Evolutionary conservation across 2,797 vertebrate genomes (phyloP).

Genomic region (Euthynnus affinis): DNA sequence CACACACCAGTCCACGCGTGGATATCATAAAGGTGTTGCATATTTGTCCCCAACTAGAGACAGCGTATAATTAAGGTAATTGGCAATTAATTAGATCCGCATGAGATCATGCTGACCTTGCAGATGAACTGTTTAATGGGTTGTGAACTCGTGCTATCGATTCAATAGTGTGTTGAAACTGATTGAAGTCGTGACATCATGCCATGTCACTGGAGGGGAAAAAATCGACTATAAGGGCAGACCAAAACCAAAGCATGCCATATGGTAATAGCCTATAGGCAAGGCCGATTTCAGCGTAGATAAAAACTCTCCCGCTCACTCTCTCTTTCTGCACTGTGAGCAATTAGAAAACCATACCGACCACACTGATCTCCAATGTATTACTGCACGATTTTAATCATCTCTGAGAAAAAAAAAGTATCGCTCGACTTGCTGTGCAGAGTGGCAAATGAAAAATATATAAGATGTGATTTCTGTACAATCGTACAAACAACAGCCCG

Average conservation of each 20-base stretch:
- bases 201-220: constrained; percentile 10
- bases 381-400: neutral
- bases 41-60: constrained; percentile 21
- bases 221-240: neutral
- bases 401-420: neutral
- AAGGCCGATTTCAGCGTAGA: constrained; percentile 5
- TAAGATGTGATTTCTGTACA: neutral
- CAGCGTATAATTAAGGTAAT: constrained; percentile 78
- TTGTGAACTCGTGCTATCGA: constrained; percentile 74
- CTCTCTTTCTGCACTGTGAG: neutral
- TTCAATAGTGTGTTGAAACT: constrained; percentile 69
- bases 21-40: constrained; percentile 25
- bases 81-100: constrained; percentile 80
- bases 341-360: neutral
- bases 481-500: neutral
- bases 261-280: neutral
- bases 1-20: constrained; percentile 2
- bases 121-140: constrained; percentile 75
- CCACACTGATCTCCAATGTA: neutral
- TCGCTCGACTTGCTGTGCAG: neutral
- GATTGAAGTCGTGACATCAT: constrained; percentile 75
- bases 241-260: constrained; percentile 9
- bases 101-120: constrained; percentile 79
- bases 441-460: neutral
- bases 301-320: neutral